Evolutionary conservation across 1,140 invertebrate species (phyloP), one percentile per base, ranked within the genome.

Genomic region (Artemia franciscana): DNA sequence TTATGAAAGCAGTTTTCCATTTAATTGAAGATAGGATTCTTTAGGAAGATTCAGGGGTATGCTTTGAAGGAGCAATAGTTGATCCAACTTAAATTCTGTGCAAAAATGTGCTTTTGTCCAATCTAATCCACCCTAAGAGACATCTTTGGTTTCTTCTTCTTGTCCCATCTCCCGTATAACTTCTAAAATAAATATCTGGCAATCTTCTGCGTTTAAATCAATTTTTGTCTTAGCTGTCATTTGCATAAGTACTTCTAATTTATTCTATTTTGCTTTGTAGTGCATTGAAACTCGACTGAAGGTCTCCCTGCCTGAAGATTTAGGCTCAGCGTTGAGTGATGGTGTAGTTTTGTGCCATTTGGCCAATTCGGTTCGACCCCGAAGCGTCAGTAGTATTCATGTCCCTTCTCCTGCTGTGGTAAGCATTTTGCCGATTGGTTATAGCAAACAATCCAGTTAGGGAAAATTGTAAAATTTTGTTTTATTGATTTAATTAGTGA

Each of bases 331-430:
- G 51, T 73, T 95, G 59, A 82, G 82, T 27, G 91, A 94, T 73
- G 91, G 91, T 27, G 90, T 95, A 25, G 87, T 94, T 60, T 75
- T 95, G 7, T 94, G 91, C 72, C 91, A 95, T 75, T 77, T 95
- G 63, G 90, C 89, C 27, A 94, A 94, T 72, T 84, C 91, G 71
- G 85, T 95, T 64, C 80, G 83, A 66, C 88, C 91, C 12, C 78
- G 88, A 67, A 83, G 90, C 58, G 89, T 95, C 30, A 84, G 85
- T 59, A 91, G 86, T 70, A 92, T 95, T 64, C 90, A 93, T 76
- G 91, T 95, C 69, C 90, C 91, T 66, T 93, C 89, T 64, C 85
- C 88, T 61, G 86, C 88, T 69, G 88, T 91, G 79, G 90, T 93
- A 74, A 82, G 82, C 77, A 68, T 63, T 58, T 30, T 21, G 9